These are phyloP conservation scores for Phalacrocorax carbo DNA, from an alignment of 2,113 vertebrate genomes.

Conservation along the genomic window DNA sequence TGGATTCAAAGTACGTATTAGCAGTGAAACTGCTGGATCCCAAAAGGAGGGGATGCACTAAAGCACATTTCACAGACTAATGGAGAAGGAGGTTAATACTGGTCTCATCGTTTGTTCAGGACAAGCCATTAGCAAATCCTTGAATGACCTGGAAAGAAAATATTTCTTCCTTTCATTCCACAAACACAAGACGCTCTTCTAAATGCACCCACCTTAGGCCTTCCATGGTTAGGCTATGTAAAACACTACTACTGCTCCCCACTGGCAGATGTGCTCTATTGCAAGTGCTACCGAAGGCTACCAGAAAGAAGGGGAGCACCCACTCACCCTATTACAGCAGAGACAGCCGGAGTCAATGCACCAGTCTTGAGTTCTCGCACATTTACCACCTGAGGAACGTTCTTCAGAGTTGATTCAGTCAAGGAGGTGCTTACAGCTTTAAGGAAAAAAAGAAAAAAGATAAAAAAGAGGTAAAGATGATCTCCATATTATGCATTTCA, in stretches of 20 bases:
- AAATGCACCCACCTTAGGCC: background rate
- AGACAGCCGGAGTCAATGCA: conserved; percentile 55
- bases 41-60: background rate
- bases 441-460: background rate
- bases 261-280: background rate
- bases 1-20: background rate
- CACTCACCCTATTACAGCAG: conserved; percentile 79
- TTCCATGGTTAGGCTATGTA: background rate
- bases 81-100: background rate
- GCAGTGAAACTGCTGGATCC: background rate
- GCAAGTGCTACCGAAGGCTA: background rate
- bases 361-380: conserved; percentile 85
- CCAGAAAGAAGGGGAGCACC: background rate
- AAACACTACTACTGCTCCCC: conserved; percentile 13
- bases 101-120: background rate
- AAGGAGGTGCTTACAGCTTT: conserved; percentile 76
- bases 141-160: background rate
- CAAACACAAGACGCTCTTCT: background rate
- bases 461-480: background rate
- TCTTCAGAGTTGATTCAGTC: conserved; percentile 90
- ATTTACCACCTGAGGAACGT: conserved; percentile 89
- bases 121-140: background rate
- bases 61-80: background rate
- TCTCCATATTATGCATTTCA: background rate
- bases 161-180: background rate